Conservation (phyloP, 2,888 invertebrate species). For the Cantharis rufa region DNA sequence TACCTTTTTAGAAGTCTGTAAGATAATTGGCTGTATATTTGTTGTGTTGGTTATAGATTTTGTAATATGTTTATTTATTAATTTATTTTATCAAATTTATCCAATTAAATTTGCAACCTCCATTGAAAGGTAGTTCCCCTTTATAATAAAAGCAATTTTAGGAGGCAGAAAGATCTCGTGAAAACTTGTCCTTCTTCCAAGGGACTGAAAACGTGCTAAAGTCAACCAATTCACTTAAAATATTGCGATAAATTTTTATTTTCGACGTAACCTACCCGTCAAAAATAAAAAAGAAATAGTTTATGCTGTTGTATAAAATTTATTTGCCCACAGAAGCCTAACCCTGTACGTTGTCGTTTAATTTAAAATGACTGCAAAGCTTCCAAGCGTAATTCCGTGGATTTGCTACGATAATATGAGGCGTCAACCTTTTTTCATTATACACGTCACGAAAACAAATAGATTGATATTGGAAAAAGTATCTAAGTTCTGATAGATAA, state of each 20-base stretch:
- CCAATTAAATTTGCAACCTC: not conserved
- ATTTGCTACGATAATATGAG: constrained; percentile 33
- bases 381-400: constrained; percentile 44
- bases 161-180: not conserved
- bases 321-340: constrained; percentile 31
- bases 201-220: not conserved
- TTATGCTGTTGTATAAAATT: not conserved
- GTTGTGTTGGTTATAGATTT: not conserved
- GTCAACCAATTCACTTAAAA: not conserved
- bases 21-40: not conserved
- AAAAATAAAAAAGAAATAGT: not conserved
- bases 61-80: not conserved
- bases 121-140: not conserved
- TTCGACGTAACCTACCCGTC: not conserved
- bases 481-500: constrained; percentile 1
- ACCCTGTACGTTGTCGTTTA: constrained; percentile 36
- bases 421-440: constrained; percentile 31
- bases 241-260: not conserved
- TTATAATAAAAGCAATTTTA: not conserved
- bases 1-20: not conserved
- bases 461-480: constrained; percentile 6
- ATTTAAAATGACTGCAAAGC: constrained; percentile 35
- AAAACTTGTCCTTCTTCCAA: not conserved
- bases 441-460: constrained; percentile 8
- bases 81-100: not conserved